Base-by-base conservation (phyloP, 1,140 invertebrate genomes). In the Leucophenga varia region DNA sequence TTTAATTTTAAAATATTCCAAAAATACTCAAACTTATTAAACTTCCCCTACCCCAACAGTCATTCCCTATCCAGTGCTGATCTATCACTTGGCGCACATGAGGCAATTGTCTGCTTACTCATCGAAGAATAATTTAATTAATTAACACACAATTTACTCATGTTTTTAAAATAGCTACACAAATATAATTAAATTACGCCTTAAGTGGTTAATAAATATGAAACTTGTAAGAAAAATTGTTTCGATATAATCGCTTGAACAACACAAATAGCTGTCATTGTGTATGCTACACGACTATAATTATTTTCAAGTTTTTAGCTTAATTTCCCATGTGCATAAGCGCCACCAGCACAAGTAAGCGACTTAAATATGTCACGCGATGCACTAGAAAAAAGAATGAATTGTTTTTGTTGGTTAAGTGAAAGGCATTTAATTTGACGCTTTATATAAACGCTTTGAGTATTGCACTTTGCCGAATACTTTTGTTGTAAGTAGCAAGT, bases 61-160 rank as follows among this genome's bases (percentile, higher is more conserved):
- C 47, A 67, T 52, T 43, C 56, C n/a, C 22, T 67, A 9, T 39
- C 63, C 51, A 53, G 49, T 39, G 52, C 49, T 45, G 57, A 60
- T 16, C 46, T 68, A 19, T 36, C 41, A 13, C 42, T 68, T 44
- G 52, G 41, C 10, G 28, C 64, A 20, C 54, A 50, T n/a, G 60
- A 64, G 21, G 60, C 61, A 39, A 47, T 68, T 49, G 49, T 68
- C 49, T 69, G 64, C 51, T 45, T 48, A 34, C 51, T 69, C 42
- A 43, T 64, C 39, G 47, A 57, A 37, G 17, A 41, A 37, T 43
- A 44, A 32, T 21, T 25, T 7, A 9, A 13, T 6, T 9, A 20
- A 31, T 9, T 13, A 12, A n/a, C n/a, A 38, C 18, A 16, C 18
- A 19, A 6, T 9, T 18, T 18, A 9, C 3, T 7, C 19, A 12